Evolutionary conservation across 2,113 vertebrate genomes (phyloP), one percentile per base, ranked within the genome.

Genomic region (Pomatostomus ruficeps): DNA sequence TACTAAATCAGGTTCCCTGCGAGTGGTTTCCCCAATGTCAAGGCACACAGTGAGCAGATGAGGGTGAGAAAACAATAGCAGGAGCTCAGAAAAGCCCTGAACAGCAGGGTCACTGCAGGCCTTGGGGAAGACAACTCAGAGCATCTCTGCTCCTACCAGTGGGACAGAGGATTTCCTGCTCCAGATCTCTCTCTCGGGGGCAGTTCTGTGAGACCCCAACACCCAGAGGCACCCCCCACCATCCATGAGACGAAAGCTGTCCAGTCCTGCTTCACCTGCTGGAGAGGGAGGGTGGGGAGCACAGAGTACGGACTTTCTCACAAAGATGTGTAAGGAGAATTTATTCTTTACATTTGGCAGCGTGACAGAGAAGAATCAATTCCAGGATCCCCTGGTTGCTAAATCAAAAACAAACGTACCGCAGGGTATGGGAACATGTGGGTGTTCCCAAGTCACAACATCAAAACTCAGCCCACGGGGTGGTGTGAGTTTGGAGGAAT

Each of bases 261-360:
- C 62, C 45, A 33, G 45, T 6, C 62, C 33, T 6, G 36, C 17
- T 76, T 36, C 52, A 43, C 16, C 10, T 2, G 10, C 29, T 59
- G 20, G 24, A 58, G 5, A 31, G 6, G 8, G 11, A 66, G 2
- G 3, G 24, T 3, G 28, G 61, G 42, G 35, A 74, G n/a, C 65
- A 61, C 2, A 75, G 17, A 14, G 9, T 1, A 72, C 0, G 1
- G 4, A n/a, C 48, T 48, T 61, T 62, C 28, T 84, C 51, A 70
- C 0, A 0, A 79, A 4, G 54, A 71, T 59, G 24, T 0, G 0
- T 19, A 35, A 77, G 45, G 45, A 54, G 35, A 58, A 15, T 15
- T 73, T 63, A 48, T 45, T 84, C 28, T 54, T 46, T 66, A 61
- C 5, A 2, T 36, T 51, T 0, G 1, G 45, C n/a, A 52, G 1